A percentile compares a stretch with the other conserved stretches of the same genome.
Conservation (phyloP, 2,888 invertebrate genomes). For the Zaprionus obscuricornis region DNA sequence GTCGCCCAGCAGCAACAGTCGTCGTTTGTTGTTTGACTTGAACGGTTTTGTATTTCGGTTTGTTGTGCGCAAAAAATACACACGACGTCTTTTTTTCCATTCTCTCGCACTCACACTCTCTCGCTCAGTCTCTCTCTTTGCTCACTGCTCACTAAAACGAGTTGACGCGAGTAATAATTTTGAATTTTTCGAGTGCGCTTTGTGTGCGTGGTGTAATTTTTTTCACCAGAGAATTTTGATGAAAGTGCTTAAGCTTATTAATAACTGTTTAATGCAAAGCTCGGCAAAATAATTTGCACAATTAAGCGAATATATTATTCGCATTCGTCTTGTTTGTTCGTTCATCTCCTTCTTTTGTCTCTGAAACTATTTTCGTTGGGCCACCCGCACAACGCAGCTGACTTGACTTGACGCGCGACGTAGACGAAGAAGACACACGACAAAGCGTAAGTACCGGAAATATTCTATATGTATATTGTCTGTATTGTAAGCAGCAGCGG, state of each 20-base stretch:
- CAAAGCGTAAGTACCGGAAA: slow-evolving; percentile 69
- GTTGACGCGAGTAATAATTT: slow-evolving; percentile 22
- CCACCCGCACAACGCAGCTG: slow-evolving; percentile 55
- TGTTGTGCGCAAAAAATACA: slow-evolving; percentile 13
- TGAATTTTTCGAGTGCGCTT: slow-evolving; percentile 21
- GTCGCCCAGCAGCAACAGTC: slow-evolving; percentile 57
- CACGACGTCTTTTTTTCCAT: slow-evolving; percentile 9
- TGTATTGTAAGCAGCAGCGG: slow-evolving; percentile 27
- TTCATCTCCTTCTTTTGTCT: slow-evolving; percentile 3
- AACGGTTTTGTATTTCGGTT: slow-evolving; percentile 56
- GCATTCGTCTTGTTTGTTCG: too few species aligned
- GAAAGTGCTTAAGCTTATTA: slow-evolving; percentile 25
- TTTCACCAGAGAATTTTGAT: too few species aligned
- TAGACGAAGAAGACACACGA: too few species aligned
- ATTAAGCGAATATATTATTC: neutral
- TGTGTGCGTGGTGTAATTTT: slow-evolving; percentile 27
- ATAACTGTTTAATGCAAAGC: slow-evolving; percentile 32
- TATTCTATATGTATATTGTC: too few species aligned
- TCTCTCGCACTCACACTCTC: too few species aligned
- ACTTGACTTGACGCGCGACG: too few species aligned
- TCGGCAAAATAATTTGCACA: slow-evolving; percentile 7
- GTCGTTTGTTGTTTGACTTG: slow-evolving; percentile 69
- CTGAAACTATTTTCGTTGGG: neutral
- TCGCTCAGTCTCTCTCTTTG: too few species aligned
- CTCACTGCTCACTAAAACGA: too few species aligned